These are phyloP conservation scores for Gobius niger DNA, from an alignment of 2,113 vertebrate genomes.

Conservation along the genomic window DNA sequence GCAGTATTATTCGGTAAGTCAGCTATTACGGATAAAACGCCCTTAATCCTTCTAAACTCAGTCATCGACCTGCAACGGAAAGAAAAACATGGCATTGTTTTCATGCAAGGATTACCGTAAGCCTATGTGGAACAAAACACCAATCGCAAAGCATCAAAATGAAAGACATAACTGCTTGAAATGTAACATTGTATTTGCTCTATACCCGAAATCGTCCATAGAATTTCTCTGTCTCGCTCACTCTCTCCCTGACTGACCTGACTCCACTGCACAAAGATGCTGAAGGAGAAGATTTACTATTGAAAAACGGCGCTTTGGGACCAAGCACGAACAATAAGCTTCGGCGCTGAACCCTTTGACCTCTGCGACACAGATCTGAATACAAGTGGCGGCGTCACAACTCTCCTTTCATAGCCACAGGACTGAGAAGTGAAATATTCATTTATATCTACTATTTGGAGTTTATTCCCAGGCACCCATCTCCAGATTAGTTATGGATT, in stretches of 20 bases:
- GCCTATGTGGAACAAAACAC: conserved; percentile 35
- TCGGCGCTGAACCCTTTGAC: conserved; percentile 34
- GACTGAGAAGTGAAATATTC: background rate
- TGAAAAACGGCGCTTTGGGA: conserved; percentile 36
- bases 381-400: conserved; percentile 9
- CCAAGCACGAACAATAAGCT: conserved; percentile 31
- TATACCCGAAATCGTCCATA: conserved; percentile 29
- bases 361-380: conserved; percentile 12
- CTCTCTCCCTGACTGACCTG: background rate
- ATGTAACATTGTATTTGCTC: conserved; percentile 12
- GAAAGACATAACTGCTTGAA: conserved; percentile 34
- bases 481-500: background rate
- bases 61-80: conserved; percentile 44
- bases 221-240: background rate
- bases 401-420: background rate
- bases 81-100: conserved; percentile 70
- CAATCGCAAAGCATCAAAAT: conserved; percentile 14
- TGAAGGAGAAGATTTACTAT: conserved; percentile 10
- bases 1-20: conserved; percentile 21
- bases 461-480: too few species aligned
- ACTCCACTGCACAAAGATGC: conserved; percentile 4
- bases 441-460: too few species aligned
- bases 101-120: conserved; percentile 67
- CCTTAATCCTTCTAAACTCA: conserved; percentile 64
- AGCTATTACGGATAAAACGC: conserved; percentile 49